Base-by-base conservation (phyloP, 2,797 vertebrate species). In the Aotus griseimembra region DNA sequence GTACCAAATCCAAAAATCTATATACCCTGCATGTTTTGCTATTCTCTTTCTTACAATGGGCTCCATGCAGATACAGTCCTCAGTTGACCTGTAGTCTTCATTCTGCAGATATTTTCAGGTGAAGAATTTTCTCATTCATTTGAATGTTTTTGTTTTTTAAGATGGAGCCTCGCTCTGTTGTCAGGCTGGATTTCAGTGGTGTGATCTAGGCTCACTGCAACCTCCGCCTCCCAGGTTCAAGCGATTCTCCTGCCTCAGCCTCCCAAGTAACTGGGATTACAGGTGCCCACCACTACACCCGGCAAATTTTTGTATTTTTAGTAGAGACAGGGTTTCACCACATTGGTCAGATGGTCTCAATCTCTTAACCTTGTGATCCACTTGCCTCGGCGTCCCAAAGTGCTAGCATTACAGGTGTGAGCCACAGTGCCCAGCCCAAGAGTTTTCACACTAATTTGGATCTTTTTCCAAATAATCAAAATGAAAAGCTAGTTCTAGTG, bases 231-330 rank as follows among this genome's bases (percentile, higher is more conserved):
- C 61, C 14, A 15, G 7, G 14, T 64, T 64, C 61, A 64, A 64
- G 14, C 1, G 1, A 33, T n/a, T 64, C 30, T 64, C 61, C 61
- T 64, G 30, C 61, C 30, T 64, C 14, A 64, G 61, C 14, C 61
- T 64, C 61, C 14, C 3, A 7, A 64, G 61, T 64, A 64, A 4
- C 61, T 17, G 30, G 30, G 1, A 64, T 33, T 17, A 64, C 30
- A 64, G 61, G 30, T 64, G 14, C 7, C 0, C 7, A 15, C 14
- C 30, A 64, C 14, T 7, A n/a, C 3, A 2, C 61, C 14, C 1
- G 1, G 30, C 14, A 33, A n/a, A 33, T 17, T 64, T 64, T 64
- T 64, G 61, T 64, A 17, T 64, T 33, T 17, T 64, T n/a, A 64
- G 14, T 64, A 64, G 30, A 64, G 30, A 64, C 30, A 64, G 14